Evolutionary conservation across 2,113 vertebrate genomes (phyloP), one percentile per base, ranked within the genome.

Genomic region (Proteles cristata): DNA sequence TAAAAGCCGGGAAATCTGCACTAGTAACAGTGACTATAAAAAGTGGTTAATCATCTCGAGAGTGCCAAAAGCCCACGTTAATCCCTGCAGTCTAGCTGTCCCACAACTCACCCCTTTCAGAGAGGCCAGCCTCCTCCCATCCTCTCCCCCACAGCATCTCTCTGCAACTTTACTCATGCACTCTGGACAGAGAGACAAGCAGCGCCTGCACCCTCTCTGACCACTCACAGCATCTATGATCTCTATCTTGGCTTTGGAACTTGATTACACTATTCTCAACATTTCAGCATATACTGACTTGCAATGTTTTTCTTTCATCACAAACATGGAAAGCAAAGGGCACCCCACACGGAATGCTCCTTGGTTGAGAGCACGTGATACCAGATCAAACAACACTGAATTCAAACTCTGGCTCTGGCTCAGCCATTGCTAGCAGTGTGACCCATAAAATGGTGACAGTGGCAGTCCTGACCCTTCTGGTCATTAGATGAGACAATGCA

Each of bases 61-160:
- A 33, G 25, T 58, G 65, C 16, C 19, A 31, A 19, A 77, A 17
- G 21, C 17, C 11, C 50, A 87, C 9, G 16, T 6, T 43, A 73
- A 63, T 58, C 5, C 45, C 69, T 45, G 9, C 33, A 19, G 5
- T 73, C 45, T 68, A 16, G 19, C 26, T 26, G 4, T 71, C 28
- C 65, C 77, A 31, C 7, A 23, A 16, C 19, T 48, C 2, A 63
- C 15, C 14, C 21, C 2, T 19, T 63, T 23, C 31, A 28, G 9
- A 26, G 76, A 86, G 10, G 4, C 9, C 35, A 8, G 6, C 23
- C 14, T 48, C 21, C 21, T 53, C 53, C 3, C 8, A 3, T 15
- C 1, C 45, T 25, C 31, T 15, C 4, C 8, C 28, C 4, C 7
- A 12, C 25, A 4, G 12, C 25, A 4, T 3, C 4, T 1, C 15